Percentiles rank a stretch among this genome's conserved stretches.
phyloP scores from a whole-genome alignment of 2,797 vertebrate genomes.

The Rousettus madagascariensis region DNA sequence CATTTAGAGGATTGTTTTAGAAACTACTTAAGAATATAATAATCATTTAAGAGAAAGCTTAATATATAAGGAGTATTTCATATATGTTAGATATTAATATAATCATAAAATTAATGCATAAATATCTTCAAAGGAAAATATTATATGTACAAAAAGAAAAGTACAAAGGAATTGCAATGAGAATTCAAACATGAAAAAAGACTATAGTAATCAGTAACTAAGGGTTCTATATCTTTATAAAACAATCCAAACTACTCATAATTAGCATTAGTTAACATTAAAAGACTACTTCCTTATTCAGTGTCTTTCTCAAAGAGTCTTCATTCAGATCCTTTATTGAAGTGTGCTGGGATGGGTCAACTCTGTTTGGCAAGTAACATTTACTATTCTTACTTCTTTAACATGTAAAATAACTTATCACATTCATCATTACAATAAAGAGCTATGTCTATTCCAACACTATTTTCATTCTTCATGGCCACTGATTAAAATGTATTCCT shows the following conservation, averaged over 20 bases:
- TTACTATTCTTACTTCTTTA: slow-evolving; percentile 19
- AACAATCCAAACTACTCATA: background rate
- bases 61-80: background rate
- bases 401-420: background rate
- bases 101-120: slow-evolving; percentile 24
- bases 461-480: background rate
- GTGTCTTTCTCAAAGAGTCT: background rate
- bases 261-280: slow-evolving; percentile 44
- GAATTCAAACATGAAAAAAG: background rate
- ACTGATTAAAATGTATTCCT: background rate
- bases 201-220: slow-evolving; percentile 8
- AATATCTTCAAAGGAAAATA: background rate
- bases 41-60: background rate
- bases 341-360: background rate
- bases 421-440: background rate
- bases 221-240: background rate
- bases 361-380: background rate
- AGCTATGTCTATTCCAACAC: background rate
- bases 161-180: background rate
- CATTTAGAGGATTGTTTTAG: background rate
- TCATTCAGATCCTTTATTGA: background rate
- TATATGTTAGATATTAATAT: background rate
- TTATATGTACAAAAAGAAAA: background rate
- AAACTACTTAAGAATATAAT: background rate
- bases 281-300: background rate